phyloP scores from a whole-genome alignment of 1,140 invertebrate genomes.

The Sinella curviseta region DNA sequence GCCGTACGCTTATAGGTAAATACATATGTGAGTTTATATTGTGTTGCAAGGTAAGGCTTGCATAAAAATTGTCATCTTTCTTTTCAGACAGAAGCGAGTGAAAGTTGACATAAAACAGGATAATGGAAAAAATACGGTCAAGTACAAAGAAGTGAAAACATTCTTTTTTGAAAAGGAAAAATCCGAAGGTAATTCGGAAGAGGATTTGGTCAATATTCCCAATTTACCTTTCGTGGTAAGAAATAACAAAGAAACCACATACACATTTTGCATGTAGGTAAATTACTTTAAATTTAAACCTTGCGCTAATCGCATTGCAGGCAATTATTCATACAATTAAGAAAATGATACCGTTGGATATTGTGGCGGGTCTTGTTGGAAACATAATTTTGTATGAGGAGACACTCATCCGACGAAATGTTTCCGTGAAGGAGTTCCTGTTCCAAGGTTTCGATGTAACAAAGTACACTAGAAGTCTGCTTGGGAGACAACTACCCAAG shows the following conservation, averaged over 20 bases:
- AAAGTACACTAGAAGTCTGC: conserved; percentile 2
- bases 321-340: background rate
- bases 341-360: conserved; percentile 2
- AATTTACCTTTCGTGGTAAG: conserved; percentile 13
- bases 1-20: conserved; percentile 59
- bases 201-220: conserved; percentile 6
- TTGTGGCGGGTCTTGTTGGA: background rate
- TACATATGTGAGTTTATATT: background rate
- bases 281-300: background rate
- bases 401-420: background rate
- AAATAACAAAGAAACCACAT: too few relatives aligned
- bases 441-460: conserved; percentile 8
- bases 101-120: conserved; percentile 18
- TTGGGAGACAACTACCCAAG: background rate
- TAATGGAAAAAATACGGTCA: background rate
- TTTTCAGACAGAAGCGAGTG: conserved; percentile 12
- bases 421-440: background rate
- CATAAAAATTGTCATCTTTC: background rate
- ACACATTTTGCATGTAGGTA: background rate
- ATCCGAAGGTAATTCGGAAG: background rate
- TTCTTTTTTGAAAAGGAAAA: conserved; percentile 1
- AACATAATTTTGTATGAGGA: background rate
- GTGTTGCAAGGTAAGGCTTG: too few relatives aligned
- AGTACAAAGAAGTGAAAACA: conserved; percentile 14
- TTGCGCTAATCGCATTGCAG: background rate